These are phyloP conservation scores for Nymphicus hollandicus DNA, from an alignment of 2,113 vertebrate species.

Conservation along the genomic window DNA sequence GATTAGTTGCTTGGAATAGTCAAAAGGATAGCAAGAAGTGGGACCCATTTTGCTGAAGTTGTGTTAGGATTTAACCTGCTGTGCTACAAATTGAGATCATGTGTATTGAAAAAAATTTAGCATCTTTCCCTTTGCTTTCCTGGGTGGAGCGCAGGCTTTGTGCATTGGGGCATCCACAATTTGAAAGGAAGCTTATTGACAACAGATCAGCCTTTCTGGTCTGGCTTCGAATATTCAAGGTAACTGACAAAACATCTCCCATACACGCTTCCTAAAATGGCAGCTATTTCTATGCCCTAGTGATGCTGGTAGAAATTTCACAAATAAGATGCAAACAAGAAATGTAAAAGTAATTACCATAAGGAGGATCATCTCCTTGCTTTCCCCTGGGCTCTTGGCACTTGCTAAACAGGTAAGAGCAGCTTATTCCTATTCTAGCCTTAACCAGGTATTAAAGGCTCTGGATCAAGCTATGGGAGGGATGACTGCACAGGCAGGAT, in stretches of 20 bases:
- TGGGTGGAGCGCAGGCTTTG: not conserved
- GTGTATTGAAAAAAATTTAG: not conserved
- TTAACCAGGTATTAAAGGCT: not conserved
- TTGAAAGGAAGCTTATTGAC: not conserved
- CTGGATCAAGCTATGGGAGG: not conserved
- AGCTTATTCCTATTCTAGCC: not conserved
- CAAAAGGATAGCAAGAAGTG: not conserved
- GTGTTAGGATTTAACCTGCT: not conserved
- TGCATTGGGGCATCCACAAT: fast-evolving
- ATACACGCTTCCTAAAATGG: not conserved
- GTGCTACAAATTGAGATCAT: not conserved
- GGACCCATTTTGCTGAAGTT: not conserved
- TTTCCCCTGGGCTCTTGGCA: not conserved
- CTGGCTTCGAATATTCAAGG: not conserved
- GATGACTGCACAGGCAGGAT: not conserved
- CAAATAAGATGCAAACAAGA: not conserved
- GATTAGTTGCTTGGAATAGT: not conserved
- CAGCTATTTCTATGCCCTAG: not conserved
- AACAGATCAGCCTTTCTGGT: not conserved
- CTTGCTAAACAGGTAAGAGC: not conserved
- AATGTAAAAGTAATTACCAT: not conserved
- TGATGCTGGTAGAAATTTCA: not conserved
- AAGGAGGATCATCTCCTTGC: not conserved
- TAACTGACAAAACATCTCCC: not conserved
- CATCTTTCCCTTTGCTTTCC: not conserved